Evolutionary conservation across 2,797 vertebrate species (phyloP).

Genomic region (Chelmon rostratus): DNA sequence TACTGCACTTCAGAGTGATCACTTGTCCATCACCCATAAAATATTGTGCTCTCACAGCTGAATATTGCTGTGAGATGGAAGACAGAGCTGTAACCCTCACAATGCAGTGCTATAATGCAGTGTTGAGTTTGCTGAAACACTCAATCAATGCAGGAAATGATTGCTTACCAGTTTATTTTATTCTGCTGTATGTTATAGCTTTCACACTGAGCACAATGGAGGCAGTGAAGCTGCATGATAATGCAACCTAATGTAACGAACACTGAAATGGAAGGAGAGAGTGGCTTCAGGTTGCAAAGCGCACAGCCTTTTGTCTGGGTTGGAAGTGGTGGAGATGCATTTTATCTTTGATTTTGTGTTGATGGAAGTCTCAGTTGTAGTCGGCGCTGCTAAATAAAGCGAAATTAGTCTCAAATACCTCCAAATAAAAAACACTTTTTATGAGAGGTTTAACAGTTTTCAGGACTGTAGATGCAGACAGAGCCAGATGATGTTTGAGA

Average conservation of each 20-base stretch:
- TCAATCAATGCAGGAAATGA: constrained; percentile 72
- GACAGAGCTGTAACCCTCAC: constrained; percentile 40
- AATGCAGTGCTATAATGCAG: constrained; percentile 32
- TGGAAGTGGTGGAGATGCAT: background rate
- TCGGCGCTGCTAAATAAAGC: constrained; percentile 8
- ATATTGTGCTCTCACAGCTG: constrained; percentile 37
- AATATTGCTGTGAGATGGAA: constrained; percentile 26
- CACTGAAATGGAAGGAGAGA: constrained; percentile 32
- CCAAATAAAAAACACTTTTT: background rate
- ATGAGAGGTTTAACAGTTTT: background rate
- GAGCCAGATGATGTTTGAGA: constrained; percentile 2
- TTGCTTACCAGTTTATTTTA: constrained; percentile 58
- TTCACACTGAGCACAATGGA: constrained; percentile 45
- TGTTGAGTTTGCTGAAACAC: constrained; percentile 41
- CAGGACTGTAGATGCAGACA: background rate
- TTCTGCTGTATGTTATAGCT: constrained; percentile 49
- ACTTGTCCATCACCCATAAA: constrained; percentile 43
- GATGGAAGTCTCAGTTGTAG: constrained; percentile 11
- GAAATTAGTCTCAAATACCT: constrained; percentile 4
- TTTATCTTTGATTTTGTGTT: constrained; percentile 6
- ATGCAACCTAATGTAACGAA: constrained; percentile 54
- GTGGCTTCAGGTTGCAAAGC: constrained; percentile 52
- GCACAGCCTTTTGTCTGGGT: constrained; percentile 30
- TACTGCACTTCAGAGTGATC: constrained; percentile 38
- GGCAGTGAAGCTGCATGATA: constrained; percentile 37